phyloP scores from a whole-genome alignment of 2,888 invertebrate species.

The Adelognathus sp. region DNA sequence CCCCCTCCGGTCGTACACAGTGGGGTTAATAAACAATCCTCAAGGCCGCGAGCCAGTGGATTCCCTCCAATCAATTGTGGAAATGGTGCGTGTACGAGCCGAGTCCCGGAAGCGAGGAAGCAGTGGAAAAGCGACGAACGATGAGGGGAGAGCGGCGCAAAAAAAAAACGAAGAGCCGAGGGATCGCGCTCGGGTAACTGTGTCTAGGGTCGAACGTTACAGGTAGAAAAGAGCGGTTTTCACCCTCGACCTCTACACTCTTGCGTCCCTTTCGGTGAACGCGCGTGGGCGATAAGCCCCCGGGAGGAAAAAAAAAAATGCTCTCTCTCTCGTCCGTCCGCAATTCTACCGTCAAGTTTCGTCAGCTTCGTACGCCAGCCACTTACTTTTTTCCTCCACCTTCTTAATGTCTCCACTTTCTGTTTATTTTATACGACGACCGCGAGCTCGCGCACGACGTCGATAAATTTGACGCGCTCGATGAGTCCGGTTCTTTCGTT shows the following conservation, averaged over 20 bases:
- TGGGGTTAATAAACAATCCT: background rate
- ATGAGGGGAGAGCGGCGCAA: background rate
- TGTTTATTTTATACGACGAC: conserved; percentile 20
- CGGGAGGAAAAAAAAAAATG: background rate
- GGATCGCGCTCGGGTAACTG: background rate
- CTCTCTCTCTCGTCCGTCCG: conserved; percentile 15
- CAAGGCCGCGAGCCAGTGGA: conserved; percentile 23
- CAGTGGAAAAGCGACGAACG: background rate
- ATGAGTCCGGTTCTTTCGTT: no score
- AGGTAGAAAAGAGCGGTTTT: conserved; percentile 29
- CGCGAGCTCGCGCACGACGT: no score
- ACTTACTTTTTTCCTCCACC: conserved; percentile 10
- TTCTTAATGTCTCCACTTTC: background rate
- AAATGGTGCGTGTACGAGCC: conserved; percentile 43
- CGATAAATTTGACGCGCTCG: no score
- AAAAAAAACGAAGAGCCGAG: conserved; percentile 8
- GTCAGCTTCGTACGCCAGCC: conserved; percentile 35
- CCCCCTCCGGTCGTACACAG: no score
- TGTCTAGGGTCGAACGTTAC: conserved; percentile 27
- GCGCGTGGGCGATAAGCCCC: conserved; percentile 24
- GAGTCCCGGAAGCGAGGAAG: conserved; percentile 25
- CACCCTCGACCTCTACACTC: conserved; percentile 8
- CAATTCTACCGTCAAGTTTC: conserved; percentile 36
- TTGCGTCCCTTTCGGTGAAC: background rate
- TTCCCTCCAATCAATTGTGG: conserved; percentile 43